Percentiles rank a stretch among this genome's conserved stretches.
phyloP scores from a whole-genome alignment of 2,113 vertebrate genomes.

The Lagopus leucura region DNA sequence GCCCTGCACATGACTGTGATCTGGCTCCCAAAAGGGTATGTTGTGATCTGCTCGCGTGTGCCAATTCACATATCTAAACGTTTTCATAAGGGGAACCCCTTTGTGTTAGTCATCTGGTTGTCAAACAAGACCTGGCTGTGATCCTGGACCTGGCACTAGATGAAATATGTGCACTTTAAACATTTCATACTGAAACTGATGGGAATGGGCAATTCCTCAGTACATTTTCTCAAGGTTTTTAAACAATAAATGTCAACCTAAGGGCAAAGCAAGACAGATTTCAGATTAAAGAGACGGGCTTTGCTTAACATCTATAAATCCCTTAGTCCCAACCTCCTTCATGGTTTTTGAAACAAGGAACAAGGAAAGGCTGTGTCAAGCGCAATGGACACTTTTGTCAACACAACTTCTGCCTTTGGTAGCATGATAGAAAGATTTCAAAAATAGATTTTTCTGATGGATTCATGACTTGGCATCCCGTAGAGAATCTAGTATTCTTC shows the following conservation, averaged over 20 bases:
- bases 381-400: neutral
- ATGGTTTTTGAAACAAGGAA: neutral
- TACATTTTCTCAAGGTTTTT: conserved; percentile 45
- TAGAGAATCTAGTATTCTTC: conserved; percentile 55
- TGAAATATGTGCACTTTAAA: conserved; percentile 67
- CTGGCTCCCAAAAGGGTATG: conserved; percentile 2
- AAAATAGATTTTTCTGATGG: conserved; percentile 19
- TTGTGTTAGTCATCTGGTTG: conserved; percentile 75
- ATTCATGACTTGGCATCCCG: conserved; percentile 52
- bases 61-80: conserved; percentile 42
- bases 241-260: conserved; percentile 59
- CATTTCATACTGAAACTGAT: conserved; percentile 27
- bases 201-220: conserved; percentile 52
- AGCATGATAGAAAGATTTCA: neutral
- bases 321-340: neutral
- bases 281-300: neutral
- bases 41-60: neutral
- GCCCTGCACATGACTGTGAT: conserved; percentile 5
- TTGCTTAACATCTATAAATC: neutral
- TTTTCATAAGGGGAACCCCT: conserved; percentile 59
- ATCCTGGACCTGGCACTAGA: conserved; percentile 65
- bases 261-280: neutral
- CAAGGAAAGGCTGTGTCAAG: neutral
- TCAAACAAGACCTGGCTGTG: conserved; percentile 60
- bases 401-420: neutral